phyloP scores from a whole-genome alignment of 2,888 invertebrate species.

The Pyrrhia umbra region DNA sequence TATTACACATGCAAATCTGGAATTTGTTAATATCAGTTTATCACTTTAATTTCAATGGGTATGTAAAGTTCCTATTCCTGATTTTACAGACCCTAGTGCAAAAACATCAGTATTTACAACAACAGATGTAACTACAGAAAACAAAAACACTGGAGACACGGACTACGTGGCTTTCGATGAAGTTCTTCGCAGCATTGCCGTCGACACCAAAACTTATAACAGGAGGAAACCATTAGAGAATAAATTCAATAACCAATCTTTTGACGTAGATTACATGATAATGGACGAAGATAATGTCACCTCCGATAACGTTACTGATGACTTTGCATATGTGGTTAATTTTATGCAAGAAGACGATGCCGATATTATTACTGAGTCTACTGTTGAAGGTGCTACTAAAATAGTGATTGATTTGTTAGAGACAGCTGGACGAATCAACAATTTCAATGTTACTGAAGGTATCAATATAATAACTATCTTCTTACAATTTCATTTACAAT shows the following conservation, averaged over 20 bases:
- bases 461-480: not conserved
- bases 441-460: conserved; percentile 42
- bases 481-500: not conserved
- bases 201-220: conserved; percentile 60
- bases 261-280: conserved; percentile 53
- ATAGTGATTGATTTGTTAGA: conserved; percentile 66
- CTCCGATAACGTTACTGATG: conserved; percentile 4
- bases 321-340: conserved; percentile 30
- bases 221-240: conserved; percentile 57
- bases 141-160: conserved; percentile 39
- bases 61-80: no score
- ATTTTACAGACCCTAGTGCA: conserved; percentile 10
- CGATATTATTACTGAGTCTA: conserved; percentile 17
- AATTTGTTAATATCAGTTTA: no score
- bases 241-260: conserved; percentile 38
- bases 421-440: conserved; percentile 34
- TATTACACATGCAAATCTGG: no score
- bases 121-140: not conserved
- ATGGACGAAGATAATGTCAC: conserved; percentile 50
- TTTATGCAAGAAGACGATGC: conserved; percentile 18
- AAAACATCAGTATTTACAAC: not conserved
- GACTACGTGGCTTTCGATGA: conserved; percentile 74
- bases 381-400: conserved; percentile 40
- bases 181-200: conserved; percentile 68
- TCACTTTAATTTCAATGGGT: no score